Base-by-base conservation (phyloP, 1,140 invertebrate species). In the Lepeophtheirus salmonis region DNA sequence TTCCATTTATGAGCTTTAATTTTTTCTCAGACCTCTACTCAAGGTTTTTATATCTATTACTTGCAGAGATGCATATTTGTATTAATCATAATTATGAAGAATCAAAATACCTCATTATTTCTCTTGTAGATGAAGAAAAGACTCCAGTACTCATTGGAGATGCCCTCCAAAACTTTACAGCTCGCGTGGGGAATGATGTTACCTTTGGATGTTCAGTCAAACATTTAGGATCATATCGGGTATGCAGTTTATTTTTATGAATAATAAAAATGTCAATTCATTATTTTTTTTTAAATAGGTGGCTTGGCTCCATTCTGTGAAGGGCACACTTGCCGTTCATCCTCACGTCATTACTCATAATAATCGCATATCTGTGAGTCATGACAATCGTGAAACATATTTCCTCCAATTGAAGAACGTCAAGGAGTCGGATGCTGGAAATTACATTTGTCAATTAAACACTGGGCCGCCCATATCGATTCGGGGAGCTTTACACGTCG, bases 301-400 rank as follows among this genome's bases (percentile, higher is more conserved):
- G n/a, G 67, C 65, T 2, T 68, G 67, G 67, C 63, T 68, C 20
- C 67, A 68, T 50, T 62, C 61, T 2, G 65, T 68, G 2, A 65
- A 66, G 50, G 64, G 62, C 1, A 50, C 68, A 14, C 57, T 68
- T 3, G 66, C 67, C 16, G 20, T 68, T 12, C 65, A 68, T 18
- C 64, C 66, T 17, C 51, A 60, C 18, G 67, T 68, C 1, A 67
- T 68, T 54, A 57, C 63, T 3, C 61, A 63, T 13, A 66, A 67
- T 52, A 58, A 61, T 14, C 62, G 67, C 18, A 64, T 67, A 6
- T 23, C 26, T 16, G 61, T 67, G 3, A 62, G 41, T 10, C 61
- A 63, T 18, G 52, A 49, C 12, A 61, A 65, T 20, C 58, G 59
- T 23, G 55, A 56, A 0, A 63, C 64, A 1, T 67, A 64, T 60